phyloP scores from a whole-genome alignment of 2,113 vertebrate genomes.

The Pelvicachromis taeniatus region DNA sequence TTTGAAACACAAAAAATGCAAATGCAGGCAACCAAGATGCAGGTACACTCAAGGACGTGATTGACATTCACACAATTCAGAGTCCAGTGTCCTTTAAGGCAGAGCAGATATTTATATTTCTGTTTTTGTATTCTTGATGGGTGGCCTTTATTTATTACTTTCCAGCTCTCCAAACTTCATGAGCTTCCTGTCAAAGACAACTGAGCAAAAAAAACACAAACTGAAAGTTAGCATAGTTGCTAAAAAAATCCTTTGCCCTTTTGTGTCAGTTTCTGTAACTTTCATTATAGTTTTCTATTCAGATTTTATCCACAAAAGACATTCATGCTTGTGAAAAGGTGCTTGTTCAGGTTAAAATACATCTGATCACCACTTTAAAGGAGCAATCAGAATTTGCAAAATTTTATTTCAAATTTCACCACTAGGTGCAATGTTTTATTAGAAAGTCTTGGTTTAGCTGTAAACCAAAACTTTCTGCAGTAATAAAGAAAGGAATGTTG shows the following conservation, averaged over 20 bases:
- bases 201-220: not conserved
- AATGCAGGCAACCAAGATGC: not conserved
- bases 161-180: not conserved
- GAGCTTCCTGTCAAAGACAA: not conserved
- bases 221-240: not conserved
- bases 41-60: not conserved
- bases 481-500: not conserved
- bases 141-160: not conserved
- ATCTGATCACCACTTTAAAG: not conserved
- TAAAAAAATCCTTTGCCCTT: not conserved
- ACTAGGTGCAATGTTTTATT: not conserved
- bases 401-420: not conserved
- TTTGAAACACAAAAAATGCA: not conserved
- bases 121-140: not conserved
- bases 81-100: not conserved
- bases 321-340: not conserved
- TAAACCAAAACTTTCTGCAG: too few relatives aligned
- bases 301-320: not conserved
- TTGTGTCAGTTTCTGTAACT: not conserved
- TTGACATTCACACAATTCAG: not conserved
- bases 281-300: not conserved
- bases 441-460: not conserved
- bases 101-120: conserved; percentile 15
- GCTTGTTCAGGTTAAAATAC: not conserved
- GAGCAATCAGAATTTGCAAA: not conserved